Evolutionary conservation across 2,888 invertebrate species (phyloP).

Genomic region (Epiblema foenella): DNA sequence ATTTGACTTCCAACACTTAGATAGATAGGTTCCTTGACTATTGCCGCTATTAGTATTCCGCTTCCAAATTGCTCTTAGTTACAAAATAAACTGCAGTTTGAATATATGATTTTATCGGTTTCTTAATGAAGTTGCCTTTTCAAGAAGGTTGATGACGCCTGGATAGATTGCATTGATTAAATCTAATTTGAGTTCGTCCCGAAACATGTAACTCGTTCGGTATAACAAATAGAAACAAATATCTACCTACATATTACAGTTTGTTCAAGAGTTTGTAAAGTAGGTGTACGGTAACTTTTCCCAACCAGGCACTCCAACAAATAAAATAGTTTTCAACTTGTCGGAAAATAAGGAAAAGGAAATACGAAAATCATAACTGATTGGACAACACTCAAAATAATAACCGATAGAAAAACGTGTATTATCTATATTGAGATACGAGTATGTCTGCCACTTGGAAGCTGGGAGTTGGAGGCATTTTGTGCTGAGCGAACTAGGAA

Average conservation of each 20-base stretch:
- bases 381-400: constrained; percentile 19
- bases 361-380: constrained; percentile 34
- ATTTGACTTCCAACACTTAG: no score
- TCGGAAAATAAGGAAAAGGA: constrained; percentile 19
- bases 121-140: constrained; percentile 36
- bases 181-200: constrained; percentile 58
- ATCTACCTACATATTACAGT: constrained; percentile 3
- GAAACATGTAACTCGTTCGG: constrained; percentile 47
- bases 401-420: not conserved
- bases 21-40: not conserved
- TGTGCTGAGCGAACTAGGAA: no score
- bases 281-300: constrained; percentile 31
- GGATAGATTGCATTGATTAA: constrained; percentile 56
- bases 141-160: constrained; percentile 61
- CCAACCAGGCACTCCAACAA: constrained; percentile 20
- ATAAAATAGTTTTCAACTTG: constrained; percentile 34
- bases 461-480: no score
- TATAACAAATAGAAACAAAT: constrained; percentile 33
- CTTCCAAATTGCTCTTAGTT: not conserved
- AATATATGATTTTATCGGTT: not conserved
- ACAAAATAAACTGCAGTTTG: constrained; percentile 9
- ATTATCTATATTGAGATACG: no score
- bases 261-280: not conserved
- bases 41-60: not conserved
- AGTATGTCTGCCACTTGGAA: no score